phyloP scores from a whole-genome alignment of 2,113 vertebrate genomes.

The Oncorhynchus tshawytscha region DNA sequence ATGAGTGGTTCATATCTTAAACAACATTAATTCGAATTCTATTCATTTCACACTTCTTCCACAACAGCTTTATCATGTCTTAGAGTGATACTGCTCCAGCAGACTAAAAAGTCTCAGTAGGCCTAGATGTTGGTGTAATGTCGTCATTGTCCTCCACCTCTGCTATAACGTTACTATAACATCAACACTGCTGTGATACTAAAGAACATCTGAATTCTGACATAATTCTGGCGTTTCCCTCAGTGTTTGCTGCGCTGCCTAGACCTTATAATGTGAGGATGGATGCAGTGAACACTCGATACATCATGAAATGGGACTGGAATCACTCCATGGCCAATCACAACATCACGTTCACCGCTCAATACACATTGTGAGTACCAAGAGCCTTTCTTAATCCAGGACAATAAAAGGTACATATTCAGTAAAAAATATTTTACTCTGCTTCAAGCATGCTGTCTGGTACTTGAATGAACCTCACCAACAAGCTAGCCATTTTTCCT shows the following conservation, averaged over 20 bases:
- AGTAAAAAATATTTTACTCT: neutral
- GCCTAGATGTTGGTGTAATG: neutral
- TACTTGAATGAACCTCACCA: neutral
- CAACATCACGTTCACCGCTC: constrained; percentile 18
- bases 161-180: no score
- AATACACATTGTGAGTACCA: constrained; percentile 23
- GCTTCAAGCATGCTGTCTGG: neutral
- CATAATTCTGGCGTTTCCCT: neutral
- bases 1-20: no score
- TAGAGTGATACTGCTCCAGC: neutral
- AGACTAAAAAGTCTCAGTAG: neutral
- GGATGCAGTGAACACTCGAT: constrained; percentile 20
- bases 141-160: neutral
- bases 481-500: neutral
- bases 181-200: no score
- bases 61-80: neutral
- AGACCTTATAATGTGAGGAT: constrained; percentile 20
- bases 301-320: constrained; percentile 29
- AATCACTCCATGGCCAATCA: neutral
- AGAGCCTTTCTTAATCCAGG: neutral
- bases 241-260: constrained; percentile 10
- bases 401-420: no score
- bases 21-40: no score
- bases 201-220: neutral
- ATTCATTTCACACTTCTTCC: no score